phyloP scores from a whole-genome alignment of 2,797 vertebrate species.

The Galaxias olidus region DNA sequence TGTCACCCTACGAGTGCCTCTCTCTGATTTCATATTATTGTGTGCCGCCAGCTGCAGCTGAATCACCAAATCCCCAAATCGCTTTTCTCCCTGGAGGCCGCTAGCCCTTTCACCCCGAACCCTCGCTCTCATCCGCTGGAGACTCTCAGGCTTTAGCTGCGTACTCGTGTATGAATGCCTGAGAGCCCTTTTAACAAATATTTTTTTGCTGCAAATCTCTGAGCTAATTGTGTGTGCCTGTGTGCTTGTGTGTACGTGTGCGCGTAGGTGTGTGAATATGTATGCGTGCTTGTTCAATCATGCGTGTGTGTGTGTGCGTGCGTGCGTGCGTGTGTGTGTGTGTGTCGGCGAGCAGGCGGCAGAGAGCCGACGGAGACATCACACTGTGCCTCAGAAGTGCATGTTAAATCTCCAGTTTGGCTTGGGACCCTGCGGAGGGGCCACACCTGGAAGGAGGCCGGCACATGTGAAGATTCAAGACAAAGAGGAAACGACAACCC shows the following conservation, averaged over 20 bases:
- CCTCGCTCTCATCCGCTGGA: slow-evolving; percentile 12
- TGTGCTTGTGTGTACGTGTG: neutral
- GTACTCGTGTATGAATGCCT: neutral
- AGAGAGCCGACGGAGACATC: slow-evolving; percentile 3
- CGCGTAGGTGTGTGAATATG: neutral
- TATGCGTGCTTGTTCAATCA: neutral
- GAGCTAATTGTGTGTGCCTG: neutral
- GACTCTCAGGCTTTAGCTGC: slow-evolving; percentile 15
- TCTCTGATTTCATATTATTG: slow-evolving; percentile 82
- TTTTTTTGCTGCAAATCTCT: neutral
- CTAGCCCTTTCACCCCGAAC: slow-evolving; percentile 48
- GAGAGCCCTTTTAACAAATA: slow-evolving; percentile 2
- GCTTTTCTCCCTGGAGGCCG: slow-evolving; percentile 50
- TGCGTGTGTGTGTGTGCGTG: neutral
- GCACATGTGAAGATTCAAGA: slow-evolving; percentile 20
- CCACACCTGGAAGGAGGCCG: slow-evolving; percentile 12
- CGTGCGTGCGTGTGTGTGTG: slow-evolving; percentile 2
- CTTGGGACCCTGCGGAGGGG: neutral
- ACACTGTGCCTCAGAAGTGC: too few relatives aligned
- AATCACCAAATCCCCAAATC: slow-evolving; percentile 79
- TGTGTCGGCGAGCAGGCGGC: neutral
- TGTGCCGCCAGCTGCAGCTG: slow-evolving; percentile 82
- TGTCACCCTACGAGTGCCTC: slow-evolving; percentile 83
- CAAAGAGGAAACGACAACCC: slow-evolving; percentile 25
- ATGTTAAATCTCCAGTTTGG: slow-evolving; percentile 6